Conservation (phyloP, 1,140 invertebrate genomes). For the Drosophila subobscura region DNA sequence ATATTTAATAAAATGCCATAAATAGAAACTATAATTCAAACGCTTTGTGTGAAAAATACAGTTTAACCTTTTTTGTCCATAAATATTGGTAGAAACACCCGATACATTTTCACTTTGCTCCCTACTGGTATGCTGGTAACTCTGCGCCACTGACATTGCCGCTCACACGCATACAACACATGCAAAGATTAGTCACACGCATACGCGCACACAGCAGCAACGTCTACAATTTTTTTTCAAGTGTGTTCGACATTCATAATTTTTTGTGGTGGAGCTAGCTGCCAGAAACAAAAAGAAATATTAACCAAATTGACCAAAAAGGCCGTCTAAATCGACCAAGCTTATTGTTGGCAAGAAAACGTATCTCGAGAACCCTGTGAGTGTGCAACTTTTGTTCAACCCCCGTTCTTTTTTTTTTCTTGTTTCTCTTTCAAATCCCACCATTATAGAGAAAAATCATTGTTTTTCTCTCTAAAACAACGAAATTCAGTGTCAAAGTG, state of each 20-base stretch:
- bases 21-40: neutral
- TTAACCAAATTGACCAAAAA: conserved; percentile 3
- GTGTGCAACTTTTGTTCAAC: conserved; percentile 12
- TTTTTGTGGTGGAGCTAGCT: conserved; percentile 55
- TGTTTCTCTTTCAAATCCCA: conserved; percentile 13
- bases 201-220: conserved; percentile 48
- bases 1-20: fast-evolving
- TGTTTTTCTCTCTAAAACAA: conserved; percentile 11
- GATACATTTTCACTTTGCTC: neutral
- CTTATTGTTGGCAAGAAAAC: neutral
- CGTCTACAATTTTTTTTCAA: conserved; percentile 55
- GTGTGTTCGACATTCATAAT: conserved; percentile 68
- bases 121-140: conserved; percentile 31
- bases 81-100: neutral
- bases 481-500: conserved; percentile 8
- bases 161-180: conserved; percentile 61
- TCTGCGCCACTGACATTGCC: conserved; percentile 47
- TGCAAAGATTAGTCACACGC: conserved; percentile 34
- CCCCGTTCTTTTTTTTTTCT: too few relatives aligned
- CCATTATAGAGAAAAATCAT: conserved; percentile 18
- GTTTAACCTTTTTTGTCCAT: neutral
- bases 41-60: neutral
- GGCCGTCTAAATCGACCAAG: neutral
- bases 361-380: conserved; percentile 25
- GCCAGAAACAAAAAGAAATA: conserved; percentile 27